phyloP scores from a whole-genome alignment of 1,140 invertebrate genomes.

The Apolygus lucorum region DNA sequence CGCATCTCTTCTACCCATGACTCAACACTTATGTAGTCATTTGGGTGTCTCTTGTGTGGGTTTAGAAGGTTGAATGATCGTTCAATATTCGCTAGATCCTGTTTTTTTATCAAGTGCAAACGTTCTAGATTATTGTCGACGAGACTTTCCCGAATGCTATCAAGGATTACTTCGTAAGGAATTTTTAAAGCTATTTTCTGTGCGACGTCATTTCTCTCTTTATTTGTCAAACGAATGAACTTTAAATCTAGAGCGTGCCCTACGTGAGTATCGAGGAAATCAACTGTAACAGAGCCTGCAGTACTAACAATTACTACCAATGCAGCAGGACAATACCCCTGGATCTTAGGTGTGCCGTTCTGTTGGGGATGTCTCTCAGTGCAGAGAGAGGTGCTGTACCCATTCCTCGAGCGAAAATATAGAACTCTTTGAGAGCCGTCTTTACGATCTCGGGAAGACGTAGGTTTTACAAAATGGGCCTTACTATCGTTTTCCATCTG shows the following conservation, averaged over 20 bases:
- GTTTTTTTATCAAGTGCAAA: background rate
- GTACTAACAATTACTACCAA: background rate
- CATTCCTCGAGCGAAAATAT: too few relatives aligned
- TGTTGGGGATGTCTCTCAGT: too few relatives aligned
- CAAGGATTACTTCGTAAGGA: background rate
- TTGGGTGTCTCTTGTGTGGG: background rate
- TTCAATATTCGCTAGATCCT: background rate
- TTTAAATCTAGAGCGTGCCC: background rate
- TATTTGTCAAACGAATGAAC: too few relatives aligned
- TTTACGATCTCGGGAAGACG: too few relatives aligned
- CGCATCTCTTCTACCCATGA: too few relatives aligned
- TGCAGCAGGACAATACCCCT: background rate
- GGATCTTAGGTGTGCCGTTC: too few relatives aligned
- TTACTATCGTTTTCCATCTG: too few relatives aligned
- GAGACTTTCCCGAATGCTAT: background rate
- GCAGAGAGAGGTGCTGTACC: too few relatives aligned
- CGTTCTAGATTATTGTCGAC: background rate
- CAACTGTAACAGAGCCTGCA: background rate
- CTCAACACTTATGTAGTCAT: background rate
- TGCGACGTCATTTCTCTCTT: background rate
- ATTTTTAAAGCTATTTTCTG: background rate
- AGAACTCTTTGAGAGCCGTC: too few relatives aligned
- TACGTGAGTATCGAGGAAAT: background rate
- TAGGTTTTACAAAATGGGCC: too few relatives aligned
- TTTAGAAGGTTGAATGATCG: background rate